Evolutionary conservation across 2,888 invertebrate genomes (phyloP).

Genomic region (Mycogona germanica): DNA sequence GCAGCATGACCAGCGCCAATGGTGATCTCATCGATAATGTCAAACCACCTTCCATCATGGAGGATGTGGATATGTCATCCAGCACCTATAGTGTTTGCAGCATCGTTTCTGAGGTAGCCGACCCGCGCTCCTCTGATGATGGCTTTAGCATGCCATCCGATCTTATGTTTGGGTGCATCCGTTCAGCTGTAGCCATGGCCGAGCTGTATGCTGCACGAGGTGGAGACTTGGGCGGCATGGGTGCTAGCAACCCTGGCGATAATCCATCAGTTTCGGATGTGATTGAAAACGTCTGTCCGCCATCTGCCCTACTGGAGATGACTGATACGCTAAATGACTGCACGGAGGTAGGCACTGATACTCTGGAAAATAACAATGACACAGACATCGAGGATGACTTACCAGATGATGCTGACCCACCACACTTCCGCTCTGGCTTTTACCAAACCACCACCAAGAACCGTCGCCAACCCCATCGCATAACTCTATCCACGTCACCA

Average conservation of each 20-base stretch:
- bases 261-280: conserved; percentile 34
- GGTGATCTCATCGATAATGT: conserved; percentile 49
- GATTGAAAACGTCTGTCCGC: conserved; percentile 55
- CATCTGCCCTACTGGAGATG: conserved; percentile 57
- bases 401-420: conserved; percentile 25
- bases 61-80: conserved; percentile 56
- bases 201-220: conserved; percentile 26
- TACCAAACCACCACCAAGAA: not conserved
- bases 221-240: conserved; percentile 34
- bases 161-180: conserved; percentile 41
- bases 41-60: conserved; percentile 72
- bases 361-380: conserved; percentile 45
- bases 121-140: conserved; percentile 21
- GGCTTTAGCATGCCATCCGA: conserved; percentile 23
- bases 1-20: not conserved
- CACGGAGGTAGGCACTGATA: conserved; percentile 41
- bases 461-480: no score
- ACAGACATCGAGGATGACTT: conserved; percentile 29
- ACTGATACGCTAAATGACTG: conserved; percentile 36
- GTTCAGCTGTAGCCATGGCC: conserved; percentile 27
- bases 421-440: not conserved
- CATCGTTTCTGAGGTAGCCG: conserved; percentile 64
- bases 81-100: conserved; percentile 77
- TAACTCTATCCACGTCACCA: not conserved
- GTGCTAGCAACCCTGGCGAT: conserved; percentile 34